Evolutionary conservation across 2,113 vertebrate species (phyloP).

Genomic region (Notarius lentiginosus): DNA sequence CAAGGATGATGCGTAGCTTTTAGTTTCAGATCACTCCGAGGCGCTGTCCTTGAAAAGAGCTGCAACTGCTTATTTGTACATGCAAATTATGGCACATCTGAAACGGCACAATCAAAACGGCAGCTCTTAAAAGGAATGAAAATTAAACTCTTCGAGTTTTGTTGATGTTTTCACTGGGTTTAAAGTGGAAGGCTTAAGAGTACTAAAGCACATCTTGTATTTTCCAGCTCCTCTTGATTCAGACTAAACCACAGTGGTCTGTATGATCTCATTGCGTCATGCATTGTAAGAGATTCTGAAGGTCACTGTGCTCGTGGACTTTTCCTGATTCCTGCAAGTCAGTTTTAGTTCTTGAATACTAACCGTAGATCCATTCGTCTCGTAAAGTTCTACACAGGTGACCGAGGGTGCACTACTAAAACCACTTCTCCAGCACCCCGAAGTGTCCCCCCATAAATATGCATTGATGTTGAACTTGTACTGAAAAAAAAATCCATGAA

Average conservation of each 20-base stretch:
- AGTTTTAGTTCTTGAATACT: conserved; percentile 33
- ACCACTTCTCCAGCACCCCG: background rate
- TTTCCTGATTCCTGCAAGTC: conserved; percentile 1
- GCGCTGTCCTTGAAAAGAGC: conserved; percentile 24
- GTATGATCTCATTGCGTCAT: background rate
- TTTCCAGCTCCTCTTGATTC: background rate
- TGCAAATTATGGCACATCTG: conserved; percentile 25
- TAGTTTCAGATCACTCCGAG: conserved; percentile 9
- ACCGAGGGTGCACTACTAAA: background rate
- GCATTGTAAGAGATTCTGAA: background rate
- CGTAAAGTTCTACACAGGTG: background rate
- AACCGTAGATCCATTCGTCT: background rate
- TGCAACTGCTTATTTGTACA: conserved; percentile 31
- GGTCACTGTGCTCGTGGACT: background rate
- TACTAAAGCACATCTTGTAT: background rate
- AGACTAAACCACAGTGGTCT: background rate
- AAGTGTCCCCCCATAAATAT: background rate
- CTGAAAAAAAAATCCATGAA: too few relatives aligned
- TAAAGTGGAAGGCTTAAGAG: background rate
- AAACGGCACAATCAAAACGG: conserved; percentile 32
- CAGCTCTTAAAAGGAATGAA: conserved; percentile 26
- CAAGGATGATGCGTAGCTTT: conserved; percentile 20
- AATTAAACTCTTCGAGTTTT: conserved; percentile 20
- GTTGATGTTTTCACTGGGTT: background rate
- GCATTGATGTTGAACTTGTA: background rate